A percentile compares a stretch with the other conserved stretches of the same genome.
These are phyloP conservation scores for Gymnoscelis rufifasciata DNA, from an alignment of 2,888 invertebrate species.

Conservation along the genomic window DNA sequence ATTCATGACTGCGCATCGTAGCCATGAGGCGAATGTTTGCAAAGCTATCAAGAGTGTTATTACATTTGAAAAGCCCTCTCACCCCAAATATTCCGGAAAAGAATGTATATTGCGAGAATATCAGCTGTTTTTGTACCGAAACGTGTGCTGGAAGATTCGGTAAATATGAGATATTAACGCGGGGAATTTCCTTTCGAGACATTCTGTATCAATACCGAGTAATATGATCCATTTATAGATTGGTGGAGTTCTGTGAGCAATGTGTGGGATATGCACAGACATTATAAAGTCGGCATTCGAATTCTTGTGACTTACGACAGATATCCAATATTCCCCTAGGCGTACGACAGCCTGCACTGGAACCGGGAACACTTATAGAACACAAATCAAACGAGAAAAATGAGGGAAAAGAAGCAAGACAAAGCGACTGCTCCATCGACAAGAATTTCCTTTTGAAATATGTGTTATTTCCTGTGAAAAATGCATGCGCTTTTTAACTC, in stretches of 20 bases:
- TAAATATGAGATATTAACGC: constrained; percentile 27
- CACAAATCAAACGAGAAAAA: constrained; percentile 65
- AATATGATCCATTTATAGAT: constrained; percentile 35
- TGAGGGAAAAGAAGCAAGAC: constrained; percentile 56
- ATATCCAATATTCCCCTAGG: constrained; percentile 65
- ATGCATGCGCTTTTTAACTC: constrained; percentile 57
- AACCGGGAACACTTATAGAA: constrained; percentile 51
- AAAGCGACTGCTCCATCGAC: constrained; percentile 62
- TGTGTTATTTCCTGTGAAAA: constrained; percentile 64
- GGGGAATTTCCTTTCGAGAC: constrained; percentile 5
- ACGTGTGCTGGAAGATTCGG: constrained; percentile 33
- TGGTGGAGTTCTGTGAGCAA: constrained; percentile 36
- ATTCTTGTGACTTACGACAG: constrained; percentile 66
- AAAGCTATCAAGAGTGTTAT: constrained; percentile 52
- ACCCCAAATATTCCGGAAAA: constrained; percentile 38
- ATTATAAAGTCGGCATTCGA: constrained; percentile 56
- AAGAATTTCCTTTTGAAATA: constrained; percentile 66
- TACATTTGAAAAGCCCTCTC: constrained; percentile 49
- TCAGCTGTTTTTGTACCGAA: constrained; percentile 32
- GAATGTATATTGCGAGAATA: constrained; percentile 40
- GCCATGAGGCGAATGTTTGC: constrained; percentile 48
- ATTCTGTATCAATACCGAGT: constrained; percentile 11
- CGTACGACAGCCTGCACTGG: constrained; percentile 51
- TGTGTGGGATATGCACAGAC: constrained; percentile 41
- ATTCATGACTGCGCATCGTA: constrained; percentile 48